Conservation (phyloP, 2,113 vertebrate species). For the Trichechus manatus region DNA sequence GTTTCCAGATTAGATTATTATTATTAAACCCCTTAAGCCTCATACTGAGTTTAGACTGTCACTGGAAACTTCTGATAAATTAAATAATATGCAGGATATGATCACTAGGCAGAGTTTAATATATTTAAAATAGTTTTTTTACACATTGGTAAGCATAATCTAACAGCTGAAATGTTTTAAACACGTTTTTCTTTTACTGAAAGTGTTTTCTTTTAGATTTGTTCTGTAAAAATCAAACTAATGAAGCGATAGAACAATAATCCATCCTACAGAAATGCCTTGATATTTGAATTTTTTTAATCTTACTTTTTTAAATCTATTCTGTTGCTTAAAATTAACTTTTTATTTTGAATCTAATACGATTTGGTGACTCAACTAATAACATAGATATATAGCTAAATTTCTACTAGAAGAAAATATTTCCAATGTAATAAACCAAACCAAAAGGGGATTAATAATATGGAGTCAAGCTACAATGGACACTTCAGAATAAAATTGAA, state of each 20-base stretch:
- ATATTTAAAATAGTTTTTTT: conserved; percentile 73
- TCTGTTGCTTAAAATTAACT: conserved; percentile 54
- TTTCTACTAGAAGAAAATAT: conserved; percentile 56
- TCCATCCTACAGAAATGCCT: conserved; percentile 61
- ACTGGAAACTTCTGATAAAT: conserved; percentile 78
- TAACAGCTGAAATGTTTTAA: conserved; percentile 40
- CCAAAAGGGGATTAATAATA: conserved; percentile 61
- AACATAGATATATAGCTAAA: conserved; percentile 50
- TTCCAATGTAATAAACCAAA: conserved; percentile 62
- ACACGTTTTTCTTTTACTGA: conserved; percentile 49
- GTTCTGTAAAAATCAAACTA: conserved; percentile 66
- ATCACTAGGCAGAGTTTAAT: conserved; percentile 59
- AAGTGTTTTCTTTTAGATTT: conserved; percentile 64
- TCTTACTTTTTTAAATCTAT: conserved; percentile 60
- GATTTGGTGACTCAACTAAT: conserved; percentile 62
- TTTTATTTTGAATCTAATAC: conserved; percentile 37
- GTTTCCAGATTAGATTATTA: conserved; percentile 75
- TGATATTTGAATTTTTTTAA: conserved; percentile 24
- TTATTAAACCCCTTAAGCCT: conserved; percentile 78
- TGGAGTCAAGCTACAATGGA: conserved; percentile 4
- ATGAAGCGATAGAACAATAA: conserved; percentile 61
- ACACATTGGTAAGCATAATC: conserved; percentile 35
- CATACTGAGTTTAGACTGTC: conserved; percentile 66
- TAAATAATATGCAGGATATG: conserved; percentile 72
- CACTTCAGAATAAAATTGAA: conserved; percentile 50